Conservation (phyloP, 2,888 invertebrate species). For the Paralinhomoeus sp. region DNA sequence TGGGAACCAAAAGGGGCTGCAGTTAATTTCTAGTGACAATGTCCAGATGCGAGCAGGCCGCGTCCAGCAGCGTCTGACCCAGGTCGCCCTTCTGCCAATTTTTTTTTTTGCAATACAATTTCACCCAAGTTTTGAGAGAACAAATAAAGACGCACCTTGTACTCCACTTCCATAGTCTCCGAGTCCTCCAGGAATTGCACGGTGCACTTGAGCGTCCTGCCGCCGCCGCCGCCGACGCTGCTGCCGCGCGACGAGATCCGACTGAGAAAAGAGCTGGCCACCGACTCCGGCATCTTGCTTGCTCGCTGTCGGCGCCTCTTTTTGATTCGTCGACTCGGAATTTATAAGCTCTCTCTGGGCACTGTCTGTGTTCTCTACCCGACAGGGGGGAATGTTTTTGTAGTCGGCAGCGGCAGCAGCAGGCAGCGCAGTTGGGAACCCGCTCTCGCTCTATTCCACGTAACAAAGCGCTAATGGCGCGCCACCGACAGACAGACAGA, state of each 20-base stretch:
- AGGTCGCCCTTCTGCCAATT: constrained; percentile 34
- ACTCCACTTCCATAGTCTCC: constrained; percentile 15
- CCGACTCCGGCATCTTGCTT: background rate
- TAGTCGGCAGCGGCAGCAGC: no score
- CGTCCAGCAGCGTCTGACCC: constrained; percentile 59
- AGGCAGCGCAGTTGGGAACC: no score
- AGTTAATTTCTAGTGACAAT: no score
- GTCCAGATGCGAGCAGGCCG: constrained; percentile 68
- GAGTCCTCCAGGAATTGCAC: constrained; percentile 19
- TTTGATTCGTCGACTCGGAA: no score
- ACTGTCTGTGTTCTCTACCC: no score
- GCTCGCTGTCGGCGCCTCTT: no score
- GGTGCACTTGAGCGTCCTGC: constrained; percentile 13
- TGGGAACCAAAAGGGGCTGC: no score
- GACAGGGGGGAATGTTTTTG: no score
- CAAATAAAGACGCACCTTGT: constrained; percentile 11
- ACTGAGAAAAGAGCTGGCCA: constrained; percentile 8
- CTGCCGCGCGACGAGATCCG: constrained; percentile 7
- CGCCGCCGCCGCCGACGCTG: constrained; percentile 8
- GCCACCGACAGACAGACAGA: no score
- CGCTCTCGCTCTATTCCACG: no score
- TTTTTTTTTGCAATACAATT: background rate
- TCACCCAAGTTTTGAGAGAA: background rate
- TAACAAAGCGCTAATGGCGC: no score
- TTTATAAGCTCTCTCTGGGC: no score